A percentile compares a stretch with the other conserved stretches of the same genome.
phyloP scores from a whole-genome alignment of 2,888 invertebrate genomes.

The Cephus spinipes region DNA sequence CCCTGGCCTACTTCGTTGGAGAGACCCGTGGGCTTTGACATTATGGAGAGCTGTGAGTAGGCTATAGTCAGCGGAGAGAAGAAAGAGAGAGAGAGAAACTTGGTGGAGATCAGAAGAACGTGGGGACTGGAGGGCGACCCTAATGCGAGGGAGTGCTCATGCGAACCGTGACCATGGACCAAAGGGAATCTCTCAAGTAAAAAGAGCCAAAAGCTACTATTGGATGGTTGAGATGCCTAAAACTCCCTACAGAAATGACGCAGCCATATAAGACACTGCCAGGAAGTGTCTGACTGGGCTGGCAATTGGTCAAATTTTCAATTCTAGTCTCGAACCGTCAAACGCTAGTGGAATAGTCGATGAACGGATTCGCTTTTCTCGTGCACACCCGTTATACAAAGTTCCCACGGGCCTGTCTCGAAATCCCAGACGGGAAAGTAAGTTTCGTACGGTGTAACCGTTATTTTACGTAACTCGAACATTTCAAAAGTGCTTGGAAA shows the following conservation, averaged over 20 bases:
- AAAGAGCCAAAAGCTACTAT: slow-evolving; percentile 31
- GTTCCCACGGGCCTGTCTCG: slow-evolving; percentile 23
- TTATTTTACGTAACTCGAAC: slow-evolving; percentile 50
- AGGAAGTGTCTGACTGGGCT: neutral
- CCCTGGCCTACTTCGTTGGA: slow-evolving; percentile 44
- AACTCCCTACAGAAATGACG: neutral
- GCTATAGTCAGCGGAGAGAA: slow-evolving; percentile 7
- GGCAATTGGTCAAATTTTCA: neutral
- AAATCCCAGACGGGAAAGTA: slow-evolving; percentile 52
- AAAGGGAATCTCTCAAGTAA: slow-evolving; percentile 55
- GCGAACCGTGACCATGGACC: slow-evolving; percentile 38
- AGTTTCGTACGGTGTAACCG: slow-evolving; percentile 51
- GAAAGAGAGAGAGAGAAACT: slow-evolving; percentile 27
- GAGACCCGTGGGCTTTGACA: slow-evolving; percentile 46
- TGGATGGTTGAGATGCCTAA: neutral
- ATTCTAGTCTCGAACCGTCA: neutral
- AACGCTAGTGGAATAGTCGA: neutral
- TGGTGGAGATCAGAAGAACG: slow-evolving; percentile 18
- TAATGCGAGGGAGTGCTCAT: slow-evolving; percentile 50
- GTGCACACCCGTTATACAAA: neutral
- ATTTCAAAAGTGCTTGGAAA: neutral
- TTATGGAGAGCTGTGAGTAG: slow-evolving; percentile 38
- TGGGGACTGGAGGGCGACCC: slow-evolving; percentile 37
- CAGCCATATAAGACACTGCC: neutral
- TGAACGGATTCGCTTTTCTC: neutral